Base-by-base conservation (phyloP, 2,888 invertebrate species). In the Volucella zonaria region DNA sequence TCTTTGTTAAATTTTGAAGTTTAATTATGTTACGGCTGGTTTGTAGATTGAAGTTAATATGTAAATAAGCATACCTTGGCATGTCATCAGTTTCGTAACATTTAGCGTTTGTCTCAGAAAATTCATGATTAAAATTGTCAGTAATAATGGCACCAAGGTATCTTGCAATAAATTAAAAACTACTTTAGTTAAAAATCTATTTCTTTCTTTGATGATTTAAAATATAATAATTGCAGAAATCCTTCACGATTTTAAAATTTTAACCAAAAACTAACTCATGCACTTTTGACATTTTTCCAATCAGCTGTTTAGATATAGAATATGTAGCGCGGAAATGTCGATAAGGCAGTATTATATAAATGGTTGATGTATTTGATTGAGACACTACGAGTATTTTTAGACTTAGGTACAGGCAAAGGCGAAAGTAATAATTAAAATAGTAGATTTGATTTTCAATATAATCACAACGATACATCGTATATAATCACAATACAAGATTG, bases 61-160 rank as follows among this genome's bases (percentile, higher is more conserved):
- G n/a, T n/a, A 23, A 18, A 47, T 11, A 10, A 18, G 82, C 89
- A 89, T 88, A 91, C 91, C 89, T 77, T 89, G 89, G 47, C 87
- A 87, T 51, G 91, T 89, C 79, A 92, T 80, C 77, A 91, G 91
- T 90, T 90, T 91, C 89, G 92, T 91, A 89, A 91, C 87, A 77
- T 87, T 89, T 14, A 92, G 87, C 49, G 91, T 89, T 89, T 91
- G 91, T 38, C 90, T 89, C 59, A 92, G 76, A 75, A 92, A 92
- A 87, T 92, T 92, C 92, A 92, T 92, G 12, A 23, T 54, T 59
- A 2, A 43, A 10, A 15, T n/a, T 31, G 11, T 64, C n/a, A 45
- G 3, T 23, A 45, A n/a, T 8, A 15, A 54, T 45, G 8, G 6
- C 15, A 31, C 14, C 38, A 54, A 12, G 6, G 31, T 31, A 4